Evolutionary conservation across 2,888 invertebrate species (phyloP).

Genomic region (Nematopogon swammerdamellus): DNA sequence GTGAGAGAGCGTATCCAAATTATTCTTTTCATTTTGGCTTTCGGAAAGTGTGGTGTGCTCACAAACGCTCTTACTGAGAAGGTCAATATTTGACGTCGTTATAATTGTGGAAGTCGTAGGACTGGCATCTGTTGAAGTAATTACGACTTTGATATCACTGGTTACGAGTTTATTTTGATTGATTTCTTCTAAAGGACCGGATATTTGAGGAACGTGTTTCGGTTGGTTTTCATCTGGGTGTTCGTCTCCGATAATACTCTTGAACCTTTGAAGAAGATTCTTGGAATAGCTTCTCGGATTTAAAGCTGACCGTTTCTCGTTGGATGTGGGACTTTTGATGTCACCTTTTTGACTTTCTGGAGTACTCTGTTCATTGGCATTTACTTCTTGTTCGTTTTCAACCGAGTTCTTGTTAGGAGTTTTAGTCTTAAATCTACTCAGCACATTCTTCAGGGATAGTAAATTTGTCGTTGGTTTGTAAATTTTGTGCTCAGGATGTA

Average conservation of each 20-base stretch:
- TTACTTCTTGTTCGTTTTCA: conserved; percentile 33
- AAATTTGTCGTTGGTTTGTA: conserved; percentile 62
- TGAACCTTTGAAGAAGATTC: conserved; percentile 45
- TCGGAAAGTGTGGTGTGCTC: conserved; percentile 33
- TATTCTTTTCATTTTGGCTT: conserved; percentile 38
- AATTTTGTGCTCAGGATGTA: conserved; percentile 79
- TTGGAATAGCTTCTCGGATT: conserved; percentile 47
- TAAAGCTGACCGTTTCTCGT: conserved; percentile 37
- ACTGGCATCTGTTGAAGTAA: conserved; percentile 34
- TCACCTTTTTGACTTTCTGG: conserved; percentile 32
- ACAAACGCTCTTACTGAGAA: conserved; percentile 39
- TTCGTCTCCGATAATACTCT: conserved; percentile 49
- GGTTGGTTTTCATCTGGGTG: conserved; percentile 36
- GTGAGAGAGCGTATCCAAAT: conserved; percentile 33
- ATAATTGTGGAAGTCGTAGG: conserved; percentile 29
- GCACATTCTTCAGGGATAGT: conserved; percentile 53
- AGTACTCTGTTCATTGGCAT: conserved; percentile 40
- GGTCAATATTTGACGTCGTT: conserved; percentile 23
- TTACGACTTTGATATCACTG: conserved; percentile 36
- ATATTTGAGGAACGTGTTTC: conserved; percentile 18
- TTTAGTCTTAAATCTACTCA: conserved; percentile 49
- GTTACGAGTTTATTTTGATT: conserved; percentile 21
- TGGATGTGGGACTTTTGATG: conserved; percentile 32
- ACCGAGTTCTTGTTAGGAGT: conserved; percentile 30
- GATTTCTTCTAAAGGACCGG: conserved; percentile 15